These are phyloP conservation scores for Neopipo cinnamomea DNA, from an alignment of 2,113 vertebrate species.

Conservation along the genomic window DNA sequence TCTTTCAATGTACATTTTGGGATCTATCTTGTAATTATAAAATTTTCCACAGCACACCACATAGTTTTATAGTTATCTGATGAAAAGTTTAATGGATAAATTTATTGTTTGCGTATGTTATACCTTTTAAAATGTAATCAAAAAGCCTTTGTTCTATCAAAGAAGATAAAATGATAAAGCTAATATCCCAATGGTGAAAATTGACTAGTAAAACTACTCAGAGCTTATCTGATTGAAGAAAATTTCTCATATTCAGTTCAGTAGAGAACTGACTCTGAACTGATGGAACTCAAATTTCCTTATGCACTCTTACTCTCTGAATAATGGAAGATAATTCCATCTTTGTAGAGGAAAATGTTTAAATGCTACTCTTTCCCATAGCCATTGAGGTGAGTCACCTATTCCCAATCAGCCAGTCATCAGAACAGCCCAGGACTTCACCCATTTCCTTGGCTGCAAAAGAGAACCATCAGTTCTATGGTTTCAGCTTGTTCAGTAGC, in stretches of 20 bases:
- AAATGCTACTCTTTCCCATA: not conserved
- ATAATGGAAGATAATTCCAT: not conserved
- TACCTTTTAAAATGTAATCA: not conserved
- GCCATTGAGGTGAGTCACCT: not conserved
- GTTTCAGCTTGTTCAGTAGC: not conserved
- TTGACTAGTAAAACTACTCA: not conserved
- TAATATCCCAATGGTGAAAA: not conserved
- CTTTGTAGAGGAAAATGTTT: not conserved
- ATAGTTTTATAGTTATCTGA: not conserved
- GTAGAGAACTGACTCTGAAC: not conserved
- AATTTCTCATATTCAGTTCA: not conserved
- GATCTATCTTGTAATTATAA: not conserved
- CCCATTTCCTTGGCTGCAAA: not conserved
- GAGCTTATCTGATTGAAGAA: not conserved
- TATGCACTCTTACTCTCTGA: not conserved
- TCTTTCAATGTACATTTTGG: not conserved
- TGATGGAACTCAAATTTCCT: not conserved
- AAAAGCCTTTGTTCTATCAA: not conserved
- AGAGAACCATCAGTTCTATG: not conserved
- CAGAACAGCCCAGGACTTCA: not conserved
- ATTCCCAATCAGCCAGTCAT: not conserved
- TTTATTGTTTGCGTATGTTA: not conserved
- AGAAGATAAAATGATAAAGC: not conserved
- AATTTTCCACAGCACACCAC: not conserved
- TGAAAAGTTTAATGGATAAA: not conserved